Evolutionary conservation across 2,888 invertebrate species (phyloP).

Genomic region (Drosophila borealis): DNA sequence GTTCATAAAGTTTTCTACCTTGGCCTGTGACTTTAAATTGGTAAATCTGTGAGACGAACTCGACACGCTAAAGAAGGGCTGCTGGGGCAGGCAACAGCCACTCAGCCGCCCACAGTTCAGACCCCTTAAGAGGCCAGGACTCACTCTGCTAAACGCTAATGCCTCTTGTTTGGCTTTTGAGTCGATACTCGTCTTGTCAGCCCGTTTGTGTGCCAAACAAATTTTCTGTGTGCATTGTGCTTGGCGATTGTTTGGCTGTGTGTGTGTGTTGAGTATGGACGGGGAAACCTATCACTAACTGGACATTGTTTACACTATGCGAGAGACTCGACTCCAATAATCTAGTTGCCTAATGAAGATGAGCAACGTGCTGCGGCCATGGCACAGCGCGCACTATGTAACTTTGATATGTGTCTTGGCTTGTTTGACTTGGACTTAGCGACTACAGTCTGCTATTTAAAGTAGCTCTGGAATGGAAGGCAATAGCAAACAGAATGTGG

Average conservation of each 20-base stretch:
- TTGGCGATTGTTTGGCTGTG: slow-evolving; percentile 26
- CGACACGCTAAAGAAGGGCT: slow-evolving; percentile 1
- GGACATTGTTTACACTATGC: slow-evolving; percentile 62
- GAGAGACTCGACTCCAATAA: slow-evolving; percentile 35
- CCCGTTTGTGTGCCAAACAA: slow-evolving; percentile 61
- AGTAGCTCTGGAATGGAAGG: slow-evolving; percentile 13
- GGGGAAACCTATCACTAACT: slow-evolving; percentile 47
- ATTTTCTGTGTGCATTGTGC: slow-evolving; percentile 51
- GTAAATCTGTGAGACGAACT: slow-evolving; percentile 40
- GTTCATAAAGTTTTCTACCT: slow-evolving; percentile 66
- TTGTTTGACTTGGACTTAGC: slow-evolving; percentile 72
- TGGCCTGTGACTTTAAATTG: slow-evolving; percentile 54
- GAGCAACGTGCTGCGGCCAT: slow-evolving; percentile 35
- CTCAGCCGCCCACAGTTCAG: not conserved
- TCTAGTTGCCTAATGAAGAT: slow-evolving; percentile 46
- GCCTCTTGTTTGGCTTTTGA: slow-evolving; percentile 61
- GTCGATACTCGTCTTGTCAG: slow-evolving; percentile 35
- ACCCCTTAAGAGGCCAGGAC: slow-evolving; percentile 3
- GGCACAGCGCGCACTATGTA: slow-evolving; percentile 49
- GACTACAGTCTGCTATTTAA: slow-evolving; percentile 33
- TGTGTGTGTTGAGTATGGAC: slow-evolving; percentile 22
- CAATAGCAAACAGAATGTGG: not conserved
- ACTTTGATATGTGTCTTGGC: slow-evolving; percentile 68
- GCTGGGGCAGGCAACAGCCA: slow-evolving; percentile 20
- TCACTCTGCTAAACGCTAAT: slow-evolving; percentile 41